Percentiles rank a stretch among this genome's conserved stretches.
These are phyloP conservation scores for Platorchestia sp. DNA, from an alignment of 1,140 invertebrate species.

Conservation along the genomic window DNA sequence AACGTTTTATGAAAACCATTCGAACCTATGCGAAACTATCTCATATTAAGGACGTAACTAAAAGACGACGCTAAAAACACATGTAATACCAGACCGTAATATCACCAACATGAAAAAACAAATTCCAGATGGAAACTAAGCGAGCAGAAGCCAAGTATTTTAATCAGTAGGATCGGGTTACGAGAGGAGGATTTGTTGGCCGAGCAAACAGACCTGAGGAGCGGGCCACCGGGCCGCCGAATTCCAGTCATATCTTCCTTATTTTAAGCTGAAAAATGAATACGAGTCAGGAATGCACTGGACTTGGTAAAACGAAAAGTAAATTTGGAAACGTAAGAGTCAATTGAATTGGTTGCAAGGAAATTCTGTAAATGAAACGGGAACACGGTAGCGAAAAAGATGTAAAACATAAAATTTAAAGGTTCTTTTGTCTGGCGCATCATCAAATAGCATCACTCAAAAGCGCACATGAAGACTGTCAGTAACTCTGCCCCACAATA, in stretches of 20 bases:
- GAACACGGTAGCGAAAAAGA: not conserved
- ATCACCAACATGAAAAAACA: not conserved
- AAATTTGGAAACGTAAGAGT: not conserved
- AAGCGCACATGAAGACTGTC: too few species aligned
- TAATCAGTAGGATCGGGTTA: not conserved
- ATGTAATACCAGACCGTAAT: not conserved
- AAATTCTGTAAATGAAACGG: not conserved
- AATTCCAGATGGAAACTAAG: not conserved
- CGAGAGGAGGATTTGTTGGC: not conserved
- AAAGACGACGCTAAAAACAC: not conserved
- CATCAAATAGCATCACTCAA: too few species aligned
- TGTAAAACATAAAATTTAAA: too few species aligned
- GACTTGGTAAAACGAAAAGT: not conserved
- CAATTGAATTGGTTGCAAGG: not conserved
- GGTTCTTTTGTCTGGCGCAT: too few species aligned
- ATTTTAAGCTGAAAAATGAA: not conserved
- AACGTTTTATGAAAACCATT: too few species aligned
- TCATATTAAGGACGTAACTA: too few species aligned
- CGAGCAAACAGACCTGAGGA: not conserved
- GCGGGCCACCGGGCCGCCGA: not conserved
- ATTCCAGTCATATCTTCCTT: not conserved
- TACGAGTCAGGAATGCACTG: not conserved
- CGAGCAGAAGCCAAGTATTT: not conserved
- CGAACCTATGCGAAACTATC: too few species aligned
- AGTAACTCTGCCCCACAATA: not conserved